A percentile compares a stretch with the other conserved stretches of the same genome.
Evolutionary conservation across 2,797 vertebrate species (phyloP).

Genomic region (Pitangus sulphuratus): DNA sequence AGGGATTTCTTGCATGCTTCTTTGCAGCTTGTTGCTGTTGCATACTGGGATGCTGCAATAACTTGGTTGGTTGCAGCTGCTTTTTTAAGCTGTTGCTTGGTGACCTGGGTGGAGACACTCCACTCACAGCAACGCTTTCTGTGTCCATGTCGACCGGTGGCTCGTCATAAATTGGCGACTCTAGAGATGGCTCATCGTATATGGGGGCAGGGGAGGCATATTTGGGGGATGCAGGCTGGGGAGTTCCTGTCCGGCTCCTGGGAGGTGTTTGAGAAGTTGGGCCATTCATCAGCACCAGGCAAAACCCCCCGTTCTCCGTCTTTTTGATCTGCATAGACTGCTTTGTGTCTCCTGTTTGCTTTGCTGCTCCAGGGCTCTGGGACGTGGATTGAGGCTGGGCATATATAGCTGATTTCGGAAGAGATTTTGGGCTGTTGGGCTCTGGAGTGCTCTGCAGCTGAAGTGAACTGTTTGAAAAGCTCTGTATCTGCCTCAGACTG

Average conservation of each 20-base stretch:
- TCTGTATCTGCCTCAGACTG: constrained; percentile 78
- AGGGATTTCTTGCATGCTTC: constrained; percentile 79
- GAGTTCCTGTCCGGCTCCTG: constrained; percentile 77
- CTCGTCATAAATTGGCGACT: constrained; percentile 89
- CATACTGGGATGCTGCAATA: constrained; percentile 80
- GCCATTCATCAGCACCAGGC: constrained; percentile 78
- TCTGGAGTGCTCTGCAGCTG: constrained; percentile 67
- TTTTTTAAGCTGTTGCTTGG: constrained; percentile 83
- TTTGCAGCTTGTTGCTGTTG: constrained; percentile 74
- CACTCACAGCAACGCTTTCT: constrained; percentile 78
- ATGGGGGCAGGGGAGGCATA: constrained; percentile 82
- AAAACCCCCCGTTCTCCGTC: constrained; percentile 87
- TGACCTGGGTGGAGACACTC: constrained; percentile 72
- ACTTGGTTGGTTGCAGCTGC: constrained; percentile 71
- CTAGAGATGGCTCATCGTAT: constrained; percentile 86
- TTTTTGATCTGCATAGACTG: constrained; percentile 88
- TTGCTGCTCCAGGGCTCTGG: constrained; percentile 76
- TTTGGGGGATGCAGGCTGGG: constrained; percentile 82
- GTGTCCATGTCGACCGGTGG: constrained; percentile 91
- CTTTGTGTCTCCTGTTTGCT: constrained; percentile 76
- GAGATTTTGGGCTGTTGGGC: constrained; percentile 71
- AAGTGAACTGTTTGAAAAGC: constrained; percentile 66
- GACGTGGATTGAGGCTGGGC: constrained; percentile 69
- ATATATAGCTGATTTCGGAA: constrained; percentile 65
- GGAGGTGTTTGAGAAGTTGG: constrained; percentile 69